Evolutionary conservation across 2,113 vertebrate genomes (phyloP).

Genomic region (Stegastes partitus): DNA sequence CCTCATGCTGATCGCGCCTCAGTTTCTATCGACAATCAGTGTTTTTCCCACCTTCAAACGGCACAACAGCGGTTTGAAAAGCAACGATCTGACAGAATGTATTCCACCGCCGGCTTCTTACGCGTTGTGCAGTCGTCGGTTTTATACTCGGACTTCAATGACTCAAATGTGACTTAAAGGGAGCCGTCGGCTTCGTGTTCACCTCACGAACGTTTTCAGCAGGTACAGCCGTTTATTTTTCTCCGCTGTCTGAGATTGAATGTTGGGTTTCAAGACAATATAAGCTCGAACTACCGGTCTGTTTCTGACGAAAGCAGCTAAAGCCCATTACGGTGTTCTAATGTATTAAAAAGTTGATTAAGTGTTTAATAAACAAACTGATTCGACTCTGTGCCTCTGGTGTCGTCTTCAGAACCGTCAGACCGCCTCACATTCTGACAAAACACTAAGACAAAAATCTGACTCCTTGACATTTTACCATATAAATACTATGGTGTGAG

Average conservation of each 20-base stretch:
- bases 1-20: background rate
- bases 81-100: constrained; percentile 30
- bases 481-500: too few relatives aligned
- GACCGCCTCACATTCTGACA: background rate
- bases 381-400: constrained; percentile 28
- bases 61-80: constrained; percentile 22
- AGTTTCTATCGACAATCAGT: constrained; percentile 71
- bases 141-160: constrained; percentile 14
- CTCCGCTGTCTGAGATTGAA: constrained; percentile 27
- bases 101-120: constrained; percentile 1
- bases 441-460: background rate
- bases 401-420: constrained; percentile 4
- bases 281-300: constrained; percentile 45
- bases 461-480: background rate
- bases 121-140: constrained; percentile 11
- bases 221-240: constrained; percentile 25
- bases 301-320: constrained; percentile 62
- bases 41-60: constrained; percentile 44
- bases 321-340: constrained; percentile 52
- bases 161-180: constrained; percentile 30
- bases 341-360: constrained; percentile 71
- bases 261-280: constrained; percentile 35
- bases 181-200: constrained; percentile 24
- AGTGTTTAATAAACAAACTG: constrained; percentile 75
- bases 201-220: constrained; percentile 13